Conservation (phyloP, 2,888 invertebrate species). For the Pyrrhia umbra region DNA sequence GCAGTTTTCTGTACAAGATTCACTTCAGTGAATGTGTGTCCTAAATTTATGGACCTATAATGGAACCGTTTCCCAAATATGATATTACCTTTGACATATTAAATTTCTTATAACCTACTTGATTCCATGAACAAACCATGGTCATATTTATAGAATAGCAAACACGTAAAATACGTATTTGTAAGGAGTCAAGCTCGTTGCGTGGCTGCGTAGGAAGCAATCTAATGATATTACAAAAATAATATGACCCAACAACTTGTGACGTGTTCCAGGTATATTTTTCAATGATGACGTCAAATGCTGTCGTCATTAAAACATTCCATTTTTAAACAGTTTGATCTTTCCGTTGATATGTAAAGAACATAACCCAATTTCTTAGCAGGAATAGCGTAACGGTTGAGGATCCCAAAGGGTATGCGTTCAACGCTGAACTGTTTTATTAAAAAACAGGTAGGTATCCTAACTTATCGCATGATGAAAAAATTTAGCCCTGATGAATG, state of each 20-base stretch:
- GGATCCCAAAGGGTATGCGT: too few relatives aligned
- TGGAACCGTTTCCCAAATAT: background rate
- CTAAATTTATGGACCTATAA: conserved; percentile 3
- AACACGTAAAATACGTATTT: conserved; percentile 18
- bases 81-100: background rate
- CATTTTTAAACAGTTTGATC: conserved; percentile 11
- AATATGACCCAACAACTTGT: conserved; percentile 13
- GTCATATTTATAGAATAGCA: conserved; percentile 10
- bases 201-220: conserved; percentile 29
- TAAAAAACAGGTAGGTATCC: too few relatives aligned
- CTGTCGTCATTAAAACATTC: background rate
- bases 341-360: background rate
- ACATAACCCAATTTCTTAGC: background rate
- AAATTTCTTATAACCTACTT: background rate
- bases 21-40: background rate
- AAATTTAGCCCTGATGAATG: too few relatives aligned
- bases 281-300: background rate
- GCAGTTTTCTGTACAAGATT: background rate
- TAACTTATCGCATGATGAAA: too few relatives aligned
- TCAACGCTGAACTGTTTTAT: too few relatives aligned
- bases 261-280: conserved; percentile 14
- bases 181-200: conserved; percentile 2
- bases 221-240: conserved; percentile 21
- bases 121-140: conserved; percentile 4
- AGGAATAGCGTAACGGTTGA: background rate